phyloP scores from a whole-genome alignment of 2,797 vertebrate genomes.

The Mycteria americana region DNA sequence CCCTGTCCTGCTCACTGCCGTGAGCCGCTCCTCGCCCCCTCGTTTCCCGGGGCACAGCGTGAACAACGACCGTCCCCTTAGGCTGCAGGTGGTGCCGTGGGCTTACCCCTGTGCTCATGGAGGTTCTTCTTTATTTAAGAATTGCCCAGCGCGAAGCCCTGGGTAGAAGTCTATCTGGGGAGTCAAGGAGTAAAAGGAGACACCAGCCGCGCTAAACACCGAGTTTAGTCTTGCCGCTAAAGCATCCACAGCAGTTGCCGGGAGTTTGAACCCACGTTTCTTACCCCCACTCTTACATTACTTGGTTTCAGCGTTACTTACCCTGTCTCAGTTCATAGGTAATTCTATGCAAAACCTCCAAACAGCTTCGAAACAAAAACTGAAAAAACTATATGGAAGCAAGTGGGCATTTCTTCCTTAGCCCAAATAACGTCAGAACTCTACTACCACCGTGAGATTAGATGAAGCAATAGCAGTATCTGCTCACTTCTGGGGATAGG shows the following conservation, averaged over 20 bases:
- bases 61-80: background rate
- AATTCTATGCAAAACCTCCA: background rate
- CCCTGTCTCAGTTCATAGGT: accelerated
- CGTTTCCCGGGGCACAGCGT: background rate
- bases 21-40: background rate
- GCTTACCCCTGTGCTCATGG: accelerated
- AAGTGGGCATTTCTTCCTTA: background rate
- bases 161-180: accelerated
- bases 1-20: no score
- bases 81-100: accelerated
- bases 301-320: background rate
- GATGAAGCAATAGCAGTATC: background rate
- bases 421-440: background rate
- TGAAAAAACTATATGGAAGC: accelerated
- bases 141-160: background rate
- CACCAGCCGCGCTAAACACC: background rate
- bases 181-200: background rate
- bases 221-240: accelerated
- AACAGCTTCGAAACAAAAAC: background rate
- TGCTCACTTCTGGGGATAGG: accelerated
- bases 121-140: no score
- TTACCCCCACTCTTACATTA: accelerated
- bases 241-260: no score
- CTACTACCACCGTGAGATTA: accelerated
- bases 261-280: accelerated